Conservation (phyloP, 2,888 invertebrate genomes). For the Lasius platythorax region DNA sequence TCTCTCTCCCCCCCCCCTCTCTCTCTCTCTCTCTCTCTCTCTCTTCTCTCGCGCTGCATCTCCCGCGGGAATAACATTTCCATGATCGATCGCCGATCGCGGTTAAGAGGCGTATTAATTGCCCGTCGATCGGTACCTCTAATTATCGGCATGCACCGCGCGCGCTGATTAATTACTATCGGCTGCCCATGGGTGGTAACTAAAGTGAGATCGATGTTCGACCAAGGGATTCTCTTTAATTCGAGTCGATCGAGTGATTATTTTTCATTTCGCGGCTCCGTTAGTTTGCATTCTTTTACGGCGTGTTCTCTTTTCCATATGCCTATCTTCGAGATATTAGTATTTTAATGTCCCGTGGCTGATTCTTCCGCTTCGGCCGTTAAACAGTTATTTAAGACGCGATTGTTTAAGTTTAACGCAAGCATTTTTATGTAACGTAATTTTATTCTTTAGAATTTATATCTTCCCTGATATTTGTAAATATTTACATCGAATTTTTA, state of each 20-base stretch:
- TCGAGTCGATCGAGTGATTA: constrained; percentile 73
- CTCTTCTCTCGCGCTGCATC: constrained; percentile 53
- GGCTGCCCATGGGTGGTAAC: constrained; percentile 71
- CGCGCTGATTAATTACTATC: constrained; percentile 77
- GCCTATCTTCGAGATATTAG: constrained; percentile 11
- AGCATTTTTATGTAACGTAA: not conserved
- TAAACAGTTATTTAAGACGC: not conserved
- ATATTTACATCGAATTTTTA: constrained; percentile 18
- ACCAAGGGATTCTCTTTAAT: constrained; percentile 71
- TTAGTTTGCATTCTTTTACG: constrained; percentile 34
- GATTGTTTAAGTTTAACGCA: not conserved
- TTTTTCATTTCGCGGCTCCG: constrained; percentile 63
- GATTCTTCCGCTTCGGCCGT: not conserved
- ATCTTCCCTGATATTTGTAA: not conserved
- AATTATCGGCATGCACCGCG: constrained; percentile 77
- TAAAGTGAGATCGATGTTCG: constrained; percentile 75
- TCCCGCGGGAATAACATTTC: constrained; percentile 72
- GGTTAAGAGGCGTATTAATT: constrained; percentile 80
- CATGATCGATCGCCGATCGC: constrained; percentile 79
- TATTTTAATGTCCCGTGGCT: constrained; percentile 17
- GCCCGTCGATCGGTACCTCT: constrained; percentile 78
- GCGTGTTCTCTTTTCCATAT: constrained; percentile 1
- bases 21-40: constrained; percentile 15
- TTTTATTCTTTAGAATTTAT: constrained; percentile 5
- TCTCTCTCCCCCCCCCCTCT: not conserved